A percentile compares a stretch with the other conserved stretches of the same genome.
phyloP scores from a whole-genome alignment of 1,140 invertebrate species.

The Calosoma granatense region DNA sequence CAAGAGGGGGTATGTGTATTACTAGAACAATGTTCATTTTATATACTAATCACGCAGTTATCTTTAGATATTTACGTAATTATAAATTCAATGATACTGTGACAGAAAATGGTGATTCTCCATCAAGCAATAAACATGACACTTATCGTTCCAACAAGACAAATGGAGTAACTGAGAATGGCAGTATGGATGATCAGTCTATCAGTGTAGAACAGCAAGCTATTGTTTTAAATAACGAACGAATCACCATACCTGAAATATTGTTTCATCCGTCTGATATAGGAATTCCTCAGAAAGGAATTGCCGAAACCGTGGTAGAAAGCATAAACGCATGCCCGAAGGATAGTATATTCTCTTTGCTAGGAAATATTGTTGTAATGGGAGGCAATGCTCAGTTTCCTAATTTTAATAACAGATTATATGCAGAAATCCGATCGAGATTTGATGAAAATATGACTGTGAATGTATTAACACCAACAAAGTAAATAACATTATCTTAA shows the following conservation, averaged over 20 bases:
- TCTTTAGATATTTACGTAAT: neutral
- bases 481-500: slow-evolving; percentile 36
- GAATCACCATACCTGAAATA: slow-evolving; percentile 89
- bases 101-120: neutral
- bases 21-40: no score
- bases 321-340: slow-evolving; percentile 61
- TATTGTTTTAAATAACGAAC: slow-evolving; percentile 69
- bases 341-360: slow-evolving; percentile 70
- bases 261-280: slow-evolving; percentile 93
- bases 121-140: neutral
- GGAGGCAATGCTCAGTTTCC: slow-evolving; percentile 83
- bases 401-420: slow-evolving; percentile 74
- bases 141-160: neutral
- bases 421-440: slow-evolving; percentile 66
- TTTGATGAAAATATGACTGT: slow-evolving; percentile 68
- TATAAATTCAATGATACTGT: no score
- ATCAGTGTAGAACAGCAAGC: neutral
- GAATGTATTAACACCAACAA: slow-evolving; percentile 56
- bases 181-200: neutral
- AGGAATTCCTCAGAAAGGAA: slow-evolving; percentile 88
- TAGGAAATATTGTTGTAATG: slow-evolving; percentile 81
- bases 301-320: slow-evolving; percentile 79
- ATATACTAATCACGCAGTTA: no score
- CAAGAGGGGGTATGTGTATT: slow-evolving; percentile 69
- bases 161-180: neutral